These are phyloP conservation scores for Phortica magna DNA, from an alignment of 2,888 invertebrate genomes.

Conservation along the genomic window DNA sequence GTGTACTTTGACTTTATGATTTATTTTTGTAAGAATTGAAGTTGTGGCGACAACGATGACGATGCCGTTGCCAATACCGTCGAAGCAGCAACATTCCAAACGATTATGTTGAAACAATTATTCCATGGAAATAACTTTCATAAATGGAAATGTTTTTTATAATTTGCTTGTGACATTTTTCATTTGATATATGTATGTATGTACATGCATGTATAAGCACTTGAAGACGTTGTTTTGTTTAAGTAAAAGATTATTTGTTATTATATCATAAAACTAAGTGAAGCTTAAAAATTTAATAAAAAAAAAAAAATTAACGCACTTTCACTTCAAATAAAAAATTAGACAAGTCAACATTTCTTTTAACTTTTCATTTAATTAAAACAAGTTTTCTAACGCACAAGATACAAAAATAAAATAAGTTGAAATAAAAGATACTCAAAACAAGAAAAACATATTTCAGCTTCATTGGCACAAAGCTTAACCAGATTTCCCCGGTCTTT, in stretches of 20 bases:
- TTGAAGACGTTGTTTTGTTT: neutral
- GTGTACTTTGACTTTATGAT: neutral
- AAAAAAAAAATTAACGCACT: constrained; percentile 17
- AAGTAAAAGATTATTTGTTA: neutral
- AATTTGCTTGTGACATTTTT: neutral
- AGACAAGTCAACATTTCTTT: constrained; percentile 7
- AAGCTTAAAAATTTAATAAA: neutral
- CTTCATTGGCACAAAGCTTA: neutral
- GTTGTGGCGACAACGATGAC: neutral
- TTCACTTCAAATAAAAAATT: constrained; percentile 6
- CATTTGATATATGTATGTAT: too few species aligned
- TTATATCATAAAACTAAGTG: neutral
- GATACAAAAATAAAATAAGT: neutral
- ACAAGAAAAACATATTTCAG: constrained; percentile 5
- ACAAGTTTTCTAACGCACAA: constrained; percentile 17
- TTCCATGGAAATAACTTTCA: constrained; percentile 9
- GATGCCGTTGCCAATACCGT: neutral
- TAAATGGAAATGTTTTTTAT: neutral
- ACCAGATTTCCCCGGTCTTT: neutral
- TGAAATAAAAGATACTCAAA: neutral
- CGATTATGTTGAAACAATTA: constrained; percentile 14
- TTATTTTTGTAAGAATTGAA: constrained; percentile 8
- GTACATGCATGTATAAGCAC: too few species aligned
- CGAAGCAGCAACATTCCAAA: neutral
- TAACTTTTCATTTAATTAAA: constrained; percentile 12